These are phyloP conservation scores for Deilephila elpenor DNA, from an alignment of 2,888 invertebrate species.

Conservation along the genomic window DNA sequence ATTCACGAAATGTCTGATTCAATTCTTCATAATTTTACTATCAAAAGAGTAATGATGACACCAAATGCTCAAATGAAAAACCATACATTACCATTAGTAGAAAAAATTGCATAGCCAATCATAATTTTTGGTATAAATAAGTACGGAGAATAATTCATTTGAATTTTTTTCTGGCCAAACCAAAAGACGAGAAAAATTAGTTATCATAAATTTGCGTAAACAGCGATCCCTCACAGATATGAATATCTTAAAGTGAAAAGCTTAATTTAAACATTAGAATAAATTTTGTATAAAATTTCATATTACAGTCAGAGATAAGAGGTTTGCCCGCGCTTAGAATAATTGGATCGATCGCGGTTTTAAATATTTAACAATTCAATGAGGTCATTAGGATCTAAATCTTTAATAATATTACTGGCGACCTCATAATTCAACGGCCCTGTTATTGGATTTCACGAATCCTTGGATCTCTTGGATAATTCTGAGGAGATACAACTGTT, in stretches of 20 bases:
- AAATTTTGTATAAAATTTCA: slow-evolving; percentile 26
- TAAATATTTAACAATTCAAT: not conserved
- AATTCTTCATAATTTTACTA: too few species aligned
- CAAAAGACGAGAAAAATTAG: slow-evolving; percentile 51
- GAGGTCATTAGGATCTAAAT: not conserved
- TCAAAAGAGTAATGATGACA: not conserved
- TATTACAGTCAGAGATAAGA: slow-evolving; percentile 25
- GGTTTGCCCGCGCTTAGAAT: slow-evolving; percentile 27
- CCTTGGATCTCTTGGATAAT: too few species aligned
- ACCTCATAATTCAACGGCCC: too few species aligned
- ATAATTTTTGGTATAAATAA: slow-evolving; percentile 30
- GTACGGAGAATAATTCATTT: slow-evolving; percentile 47
- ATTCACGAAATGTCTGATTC: too few species aligned
- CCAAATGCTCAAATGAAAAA: not conserved
- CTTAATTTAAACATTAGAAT: slow-evolving; percentile 37
- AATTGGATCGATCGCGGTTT: slow-evolving; percentile 16
- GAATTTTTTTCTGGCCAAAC: slow-evolving; percentile 39
- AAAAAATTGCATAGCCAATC: slow-evolving; percentile 32
- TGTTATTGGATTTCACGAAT: too few species aligned
- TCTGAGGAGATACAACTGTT: too few species aligned
- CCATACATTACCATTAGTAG: slow-evolving; percentile 31
- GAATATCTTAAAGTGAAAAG: slow-evolving; percentile 48
- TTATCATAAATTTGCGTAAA: slow-evolving; percentile 60
- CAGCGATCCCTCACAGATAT: slow-evolving; percentile 46
- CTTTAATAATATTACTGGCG: too few species aligned